phyloP scores from a whole-genome alignment of 2,888 invertebrate species.

The Gymnocheta viridis region DNA sequence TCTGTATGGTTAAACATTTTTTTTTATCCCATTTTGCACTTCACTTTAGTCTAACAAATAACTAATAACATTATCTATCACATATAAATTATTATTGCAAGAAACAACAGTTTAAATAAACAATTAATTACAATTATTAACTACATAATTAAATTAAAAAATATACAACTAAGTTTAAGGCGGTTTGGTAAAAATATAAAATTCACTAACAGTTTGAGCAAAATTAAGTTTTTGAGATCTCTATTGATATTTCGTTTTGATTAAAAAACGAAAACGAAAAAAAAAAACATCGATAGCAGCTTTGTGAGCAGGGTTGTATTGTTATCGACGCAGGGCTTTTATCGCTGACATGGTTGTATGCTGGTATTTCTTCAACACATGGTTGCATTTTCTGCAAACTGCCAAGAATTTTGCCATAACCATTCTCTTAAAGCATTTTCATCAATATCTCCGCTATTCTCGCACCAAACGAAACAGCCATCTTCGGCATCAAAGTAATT shows the following conservation, averaged over 20 bases:
- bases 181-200: conserved; percentile 16
- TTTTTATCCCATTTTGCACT: conserved; percentile 47
- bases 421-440: conserved; percentile 54
- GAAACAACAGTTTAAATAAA: conserved; percentile 62
- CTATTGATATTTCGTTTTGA: conserved; percentile 42
- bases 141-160: conserved; percentile 43
- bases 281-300: not conserved
- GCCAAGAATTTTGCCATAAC: conserved; percentile 62
- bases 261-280: conserved; percentile 9
- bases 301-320: not conserved
- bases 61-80: conserved; percentile 69
- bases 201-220: conserved; percentile 61
- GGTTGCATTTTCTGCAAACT: conserved; percentile 68
- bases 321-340: conserved; percentile 31
- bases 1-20: too few relatives aligned
- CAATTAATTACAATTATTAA: conserved; percentile 40
- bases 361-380: conserved; percentile 51
- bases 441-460: conserved; percentile 35
- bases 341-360: conserved; percentile 8
- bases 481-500: conserved; percentile 65
- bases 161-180: conserved; percentile 38
- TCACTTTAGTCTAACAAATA: conserved; percentile 53
- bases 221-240: conserved; percentile 62
- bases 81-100: conserved; percentile 68
- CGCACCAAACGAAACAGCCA: conserved; percentile 64